Conservation (phyloP, 2,888 invertebrate genomes). For the Chloroclystis v-ata region DNA sequence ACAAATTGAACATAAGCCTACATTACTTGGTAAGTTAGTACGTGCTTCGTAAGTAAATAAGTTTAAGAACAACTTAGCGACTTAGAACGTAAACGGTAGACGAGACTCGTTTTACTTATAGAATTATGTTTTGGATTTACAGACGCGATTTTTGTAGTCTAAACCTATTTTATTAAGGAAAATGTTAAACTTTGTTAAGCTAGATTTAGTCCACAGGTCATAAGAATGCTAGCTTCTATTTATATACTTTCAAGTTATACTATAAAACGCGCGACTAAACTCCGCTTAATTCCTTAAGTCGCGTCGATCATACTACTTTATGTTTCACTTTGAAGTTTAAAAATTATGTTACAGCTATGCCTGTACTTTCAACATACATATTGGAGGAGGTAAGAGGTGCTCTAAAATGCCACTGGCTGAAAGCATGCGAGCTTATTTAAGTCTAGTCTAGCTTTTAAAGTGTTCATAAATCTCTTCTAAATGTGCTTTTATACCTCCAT, state of each 20-base stretch:
- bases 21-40: slow-evolving; percentile 9
- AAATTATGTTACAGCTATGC: slow-evolving; percentile 3
- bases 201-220: too few relatives aligned
- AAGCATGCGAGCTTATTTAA: slow-evolving; percentile 6
- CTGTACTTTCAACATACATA: slow-evolving; percentile 9
- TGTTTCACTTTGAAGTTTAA: background rate
- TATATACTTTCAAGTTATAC: too few relatives aligned
- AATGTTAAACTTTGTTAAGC: too few relatives aligned
- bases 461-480: background rate
- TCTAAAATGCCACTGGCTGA: slow-evolving; percentile 7
- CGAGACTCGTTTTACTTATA: slow-evolving; percentile 2
- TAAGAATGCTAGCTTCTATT: too few relatives aligned
- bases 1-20: slow-evolving; percentile 8
- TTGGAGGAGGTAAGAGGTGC: slow-evolving; percentile 6
- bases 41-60: slow-evolving; percentile 10
- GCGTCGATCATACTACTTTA: background rate
- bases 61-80: slow-evolving; percentile 8
- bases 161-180: too few relatives aligned
- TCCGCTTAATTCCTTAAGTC: too few relatives aligned
- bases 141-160: background rate
- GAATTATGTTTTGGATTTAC: background rate
- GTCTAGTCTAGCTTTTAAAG: background rate
- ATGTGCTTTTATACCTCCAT: background rate
- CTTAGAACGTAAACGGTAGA: slow-evolving; percentile 1
- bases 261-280: too few relatives aligned